Conservation (phyloP, 1,140 invertebrate genomes). For the Lordiphosa clarofinis region DNA sequence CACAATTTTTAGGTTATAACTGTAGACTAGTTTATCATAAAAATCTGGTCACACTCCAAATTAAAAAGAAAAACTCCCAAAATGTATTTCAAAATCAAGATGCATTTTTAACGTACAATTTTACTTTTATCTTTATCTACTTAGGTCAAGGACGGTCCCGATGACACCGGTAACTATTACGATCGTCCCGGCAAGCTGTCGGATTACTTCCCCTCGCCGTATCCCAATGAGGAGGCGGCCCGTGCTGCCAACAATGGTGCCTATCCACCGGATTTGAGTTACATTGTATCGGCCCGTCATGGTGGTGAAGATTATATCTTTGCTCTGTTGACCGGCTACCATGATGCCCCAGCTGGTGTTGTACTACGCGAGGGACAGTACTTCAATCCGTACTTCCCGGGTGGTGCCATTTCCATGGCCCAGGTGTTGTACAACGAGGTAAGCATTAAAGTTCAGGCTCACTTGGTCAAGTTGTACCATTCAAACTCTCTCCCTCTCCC, state of each 20-base stretch:
- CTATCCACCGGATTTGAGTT: constrained; percentile 96
- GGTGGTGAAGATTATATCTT: constrained; percentile 96
- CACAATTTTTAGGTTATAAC: no score
- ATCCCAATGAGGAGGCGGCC: constrained; percentile 97
- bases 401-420: constrained; percentile 98
- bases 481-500: no score
- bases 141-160: constrained; percentile 94
- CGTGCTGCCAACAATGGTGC: constrained; percentile 96
- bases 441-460: neutral
- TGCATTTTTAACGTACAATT: no score
- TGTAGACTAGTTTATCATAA: no score
- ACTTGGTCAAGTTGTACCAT: neutral
- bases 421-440: constrained; percentile 87
- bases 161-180: constrained; percentile 95
- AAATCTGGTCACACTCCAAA: no score
- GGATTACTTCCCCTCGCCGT: constrained; percentile 94
- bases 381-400: constrained; percentile 99
- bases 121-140: constrained; percentile 16
- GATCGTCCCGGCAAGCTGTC: constrained; percentile 97
- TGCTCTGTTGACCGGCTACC: constrained; percentile 96
- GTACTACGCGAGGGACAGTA: constrained; percentile 93
- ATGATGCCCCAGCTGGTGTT: constrained; percentile 96
- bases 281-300: constrained; percentile 93
- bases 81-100: no score
- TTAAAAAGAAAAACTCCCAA: no score